These are phyloP conservation scores for Melolontha melolontha DNA, from an alignment of 2,888 invertebrate species.

Conservation along the genomic window DNA sequence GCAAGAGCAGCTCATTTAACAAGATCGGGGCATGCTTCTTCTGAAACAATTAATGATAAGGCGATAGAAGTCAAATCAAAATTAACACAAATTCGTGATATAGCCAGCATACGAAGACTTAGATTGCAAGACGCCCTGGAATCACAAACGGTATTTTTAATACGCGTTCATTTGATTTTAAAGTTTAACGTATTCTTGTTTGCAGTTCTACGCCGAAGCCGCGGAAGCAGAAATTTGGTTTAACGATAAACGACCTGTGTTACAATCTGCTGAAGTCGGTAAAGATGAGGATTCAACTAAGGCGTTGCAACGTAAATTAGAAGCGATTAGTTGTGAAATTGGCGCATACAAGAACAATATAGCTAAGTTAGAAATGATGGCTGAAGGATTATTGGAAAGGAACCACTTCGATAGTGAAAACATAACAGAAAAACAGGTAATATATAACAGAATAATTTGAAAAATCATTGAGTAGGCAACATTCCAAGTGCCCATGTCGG, in stretches of 20 bases:
- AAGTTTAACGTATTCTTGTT: slow-evolving; percentile 42
- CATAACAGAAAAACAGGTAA: slow-evolving; percentile 74
- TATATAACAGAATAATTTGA: no score
- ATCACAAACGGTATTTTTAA: slow-evolving; percentile 76
- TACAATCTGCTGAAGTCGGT: slow-evolving; percentile 84
- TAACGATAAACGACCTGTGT: slow-evolving; percentile 81
- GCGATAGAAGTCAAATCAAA: slow-evolving; percentile 77
- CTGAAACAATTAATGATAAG: slow-evolving; percentile 77
- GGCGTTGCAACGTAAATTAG: slow-evolving; percentile 84
- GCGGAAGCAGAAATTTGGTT: slow-evolving; percentile 95
- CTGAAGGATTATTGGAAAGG: slow-evolving; percentile 76
- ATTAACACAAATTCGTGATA: slow-evolving; percentile 77
- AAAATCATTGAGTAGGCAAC: slow-evolving; percentile 33
- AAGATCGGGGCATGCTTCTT: slow-evolving; percentile 87
- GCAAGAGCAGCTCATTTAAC: slow-evolving; percentile 83
- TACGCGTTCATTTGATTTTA: not conserved
- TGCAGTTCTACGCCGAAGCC: slow-evolving; percentile 88
- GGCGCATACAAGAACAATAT: slow-evolving; percentile 81
- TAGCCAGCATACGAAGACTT: slow-evolving; percentile 77
- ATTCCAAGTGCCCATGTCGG: not conserved
- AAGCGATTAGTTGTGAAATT: slow-evolving; percentile 85
- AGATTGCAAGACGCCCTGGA: slow-evolving; percentile 85
- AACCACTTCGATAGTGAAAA: slow-evolving; percentile 85
- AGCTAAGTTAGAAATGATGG: slow-evolving; percentile 76
- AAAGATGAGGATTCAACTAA: slow-evolving; percentile 94